Evolutionary conservation across 2,113 vertebrate species (phyloP), one percentile per base, ranked within the genome.

Genomic region (Hyaena hyaena): DNA sequence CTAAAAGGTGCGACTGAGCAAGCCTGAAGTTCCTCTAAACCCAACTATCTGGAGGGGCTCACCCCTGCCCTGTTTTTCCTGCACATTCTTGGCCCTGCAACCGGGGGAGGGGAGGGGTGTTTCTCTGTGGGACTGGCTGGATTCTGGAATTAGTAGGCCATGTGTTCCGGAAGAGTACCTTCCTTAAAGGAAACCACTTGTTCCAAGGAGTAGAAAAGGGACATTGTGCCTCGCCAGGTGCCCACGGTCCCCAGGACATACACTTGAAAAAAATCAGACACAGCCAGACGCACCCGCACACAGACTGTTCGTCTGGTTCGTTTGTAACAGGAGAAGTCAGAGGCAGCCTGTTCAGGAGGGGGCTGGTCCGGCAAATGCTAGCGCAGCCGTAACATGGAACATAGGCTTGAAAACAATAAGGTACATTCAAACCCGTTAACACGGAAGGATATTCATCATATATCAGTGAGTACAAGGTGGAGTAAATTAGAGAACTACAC

Each of bases 161-260:
- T 91, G 83, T 90, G 95, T 96, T 92, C 96, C 14, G 48, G 95
- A 94, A 97, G 94, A 97, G 84, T 77, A 68, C 93, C 81, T 97
- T 97, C 90, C 95, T 95, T 95, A 90, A 95, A 96, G 97, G 97
- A 93, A 97, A 95, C 96, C 88, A 83, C 90, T 96, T 88, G 68
- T 96, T 97, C 96, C 96, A 92, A 97, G 83, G 82, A 91, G 28
- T 68, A 90, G 76, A 98, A 96, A 96, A 97, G 90, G 87, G 31
- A 39, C 90, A 79, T 90, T 96, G 73, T 96, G 66, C 26, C 74
- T 53, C 55, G 39, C 84, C 88, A 95, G 87, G 31, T 83, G 73
- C 68, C 80, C n/a, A 16, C 77, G 86, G 66, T 31, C 55, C 77
- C 88, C 85, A 81, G 94, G 92, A 91, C 71, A 23, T 50, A 96